phyloP scores from a whole-genome alignment of 1,140 invertebrate species.

The Prorops nasuta region DNA sequence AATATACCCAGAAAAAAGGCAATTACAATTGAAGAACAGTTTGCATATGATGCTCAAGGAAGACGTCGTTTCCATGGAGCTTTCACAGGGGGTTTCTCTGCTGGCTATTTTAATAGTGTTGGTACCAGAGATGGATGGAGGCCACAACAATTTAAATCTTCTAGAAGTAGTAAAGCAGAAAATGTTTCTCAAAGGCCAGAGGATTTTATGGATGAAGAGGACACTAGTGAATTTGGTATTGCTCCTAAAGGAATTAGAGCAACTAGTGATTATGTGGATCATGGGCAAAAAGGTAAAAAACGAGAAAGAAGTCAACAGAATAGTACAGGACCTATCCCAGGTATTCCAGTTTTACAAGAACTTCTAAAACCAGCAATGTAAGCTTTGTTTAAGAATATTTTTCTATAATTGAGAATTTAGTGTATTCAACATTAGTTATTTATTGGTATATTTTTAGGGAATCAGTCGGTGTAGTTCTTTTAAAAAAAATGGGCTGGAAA shows the following conservation, averaged over 20 bases:
- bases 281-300: slow-evolving; percentile 54
- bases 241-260: slow-evolving; percentile 82
- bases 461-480: slow-evolving; percentile 82
- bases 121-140: slow-evolving; percentile 94
- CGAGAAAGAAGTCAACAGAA: slow-evolving; percentile 51
- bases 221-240: slow-evolving; percentile 92
- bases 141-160: slow-evolving; percentile 90
- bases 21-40: slow-evolving; percentile 82
- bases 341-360: slow-evolving; percentile 74
- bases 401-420: neutral
- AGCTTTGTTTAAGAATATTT: slow-evolving; percentile 15
- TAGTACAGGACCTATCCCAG: slow-evolving; percentile 74
- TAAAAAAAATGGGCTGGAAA: slow-evolving; percentile 88
- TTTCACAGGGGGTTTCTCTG: slow-evolving; percentile 98
- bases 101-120: slow-evolving; percentile 96
- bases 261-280: slow-evolving; percentile 69
- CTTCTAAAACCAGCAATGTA: slow-evolving; percentile 76
- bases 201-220: slow-evolving; percentile 99
- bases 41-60: slow-evolving; percentile 87
- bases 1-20: slow-evolving; percentile 78
- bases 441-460: slow-evolving; percentile 59
- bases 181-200: slow-evolving; percentile 67
- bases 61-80: slow-evolving; percentile 95
- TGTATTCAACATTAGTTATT: slow-evolving; percentile 6
- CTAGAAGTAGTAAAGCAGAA: slow-evolving; percentile 67